Percentiles rank a stretch among this genome's conserved stretches.
Evolutionary conservation across 2,113 vertebrate species (phyloP).

Genomic region (Oenanthe oenanthe): DNA sequence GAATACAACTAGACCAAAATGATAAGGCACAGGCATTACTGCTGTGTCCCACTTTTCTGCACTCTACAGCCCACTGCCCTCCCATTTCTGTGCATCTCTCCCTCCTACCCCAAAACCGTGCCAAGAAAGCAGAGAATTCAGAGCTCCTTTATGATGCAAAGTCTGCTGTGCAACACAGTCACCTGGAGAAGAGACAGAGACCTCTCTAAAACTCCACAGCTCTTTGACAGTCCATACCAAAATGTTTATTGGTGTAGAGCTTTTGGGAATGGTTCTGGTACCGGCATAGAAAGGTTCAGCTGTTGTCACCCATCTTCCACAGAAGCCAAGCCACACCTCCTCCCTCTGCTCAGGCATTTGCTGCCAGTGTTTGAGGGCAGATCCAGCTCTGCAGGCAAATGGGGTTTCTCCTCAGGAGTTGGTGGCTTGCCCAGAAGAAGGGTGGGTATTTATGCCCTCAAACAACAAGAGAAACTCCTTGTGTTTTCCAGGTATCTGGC

Average conservation of each 20-base stretch:
- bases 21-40: neutral
- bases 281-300: neutral
- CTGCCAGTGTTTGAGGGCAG: neutral
- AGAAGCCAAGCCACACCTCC: slow-evolving; percentile 6
- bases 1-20: neutral
- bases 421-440: slow-evolving; percentile 20
- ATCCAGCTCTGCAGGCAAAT: neutral
- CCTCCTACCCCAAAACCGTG: neutral
- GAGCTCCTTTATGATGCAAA: neutral
- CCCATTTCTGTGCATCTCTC: neutral
- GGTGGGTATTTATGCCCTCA: neutral
- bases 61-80: neutral
- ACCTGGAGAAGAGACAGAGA: neutral
- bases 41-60: accelerated
- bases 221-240: neutral
- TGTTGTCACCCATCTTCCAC: neutral
- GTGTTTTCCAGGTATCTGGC: neutral
- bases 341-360: slow-evolving; percentile 5
- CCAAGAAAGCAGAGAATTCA: neutral
- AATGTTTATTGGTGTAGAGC: neutral
- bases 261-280: neutral
- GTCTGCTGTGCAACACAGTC: neutral
- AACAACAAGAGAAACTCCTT: neutral
- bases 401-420: neutral
- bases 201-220: neutral